Evolutionary conservation across 2,797 vertebrate species (phyloP), one percentile per base, ranked within the genome.

Genomic region (Sebastes reedi): DNA sequence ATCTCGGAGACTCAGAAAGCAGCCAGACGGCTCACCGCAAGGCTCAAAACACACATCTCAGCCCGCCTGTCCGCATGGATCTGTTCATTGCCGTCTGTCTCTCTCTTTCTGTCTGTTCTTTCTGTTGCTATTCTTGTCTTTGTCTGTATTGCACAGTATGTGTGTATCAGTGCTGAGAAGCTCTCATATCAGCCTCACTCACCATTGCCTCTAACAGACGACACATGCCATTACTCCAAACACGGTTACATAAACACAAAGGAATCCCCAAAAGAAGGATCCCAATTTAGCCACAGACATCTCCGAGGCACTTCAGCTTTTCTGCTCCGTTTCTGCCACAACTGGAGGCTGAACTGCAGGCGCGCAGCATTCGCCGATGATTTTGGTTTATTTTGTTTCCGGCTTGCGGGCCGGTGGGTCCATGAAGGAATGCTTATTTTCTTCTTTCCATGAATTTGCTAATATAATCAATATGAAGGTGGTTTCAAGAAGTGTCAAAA

Each of bases 91-190:
- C 79, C 29, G 60, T 59, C 64, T 39, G 25, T 71, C 30, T 14
- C 55, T 58, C 67, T 65, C 60, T 75, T 62, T 76, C 71, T 77
- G 68, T 76, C 67, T 68, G 20, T 73, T 46, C 66, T 30, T 39
- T 80, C 79, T 82, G 82, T 36, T 86, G 69, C 86, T 92, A 90
- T 92, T 89, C 87, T 79, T 18, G 77, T 90, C 85, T 39, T 30
- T 16, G 39, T 80, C 75, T 79, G 66, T 69, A 42, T 46, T 69
- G 74, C 67, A 67, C 71, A 34, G 34, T 6, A 54, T 30, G 27
- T 64, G 29, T 18, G 16, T 70, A 68, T 84, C 73, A 30, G 42
- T 54, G 71, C 59, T 18, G 64, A 67, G 75, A 54, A 70, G 55
- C 79, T 74, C 64, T 77, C 58, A 54, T 62, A 80, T 76, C 78